Percentiles rank a stretch among this genome's conserved stretches.
Conservation (phyloP, 2,113 vertebrate species). For the Hypocryptadius cinnamomeus region DNA sequence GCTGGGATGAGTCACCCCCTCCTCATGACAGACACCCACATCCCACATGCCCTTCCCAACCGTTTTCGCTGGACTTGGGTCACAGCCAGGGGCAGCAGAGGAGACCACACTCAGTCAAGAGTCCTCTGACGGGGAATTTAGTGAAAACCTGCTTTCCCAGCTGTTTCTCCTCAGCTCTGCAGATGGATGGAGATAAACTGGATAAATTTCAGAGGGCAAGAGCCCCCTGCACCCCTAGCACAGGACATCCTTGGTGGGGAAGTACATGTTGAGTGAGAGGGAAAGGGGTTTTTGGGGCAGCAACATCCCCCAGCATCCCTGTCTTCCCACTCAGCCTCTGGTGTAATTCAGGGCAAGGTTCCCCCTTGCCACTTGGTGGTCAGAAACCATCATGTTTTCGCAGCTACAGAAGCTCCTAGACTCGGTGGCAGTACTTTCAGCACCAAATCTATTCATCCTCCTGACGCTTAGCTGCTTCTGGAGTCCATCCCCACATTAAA, state of each 20-base stretch:
- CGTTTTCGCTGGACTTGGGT: not conserved
- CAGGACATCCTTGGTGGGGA: fast-evolving
- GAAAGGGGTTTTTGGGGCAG: not conserved
- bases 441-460: not conserved
- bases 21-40: not conserved
- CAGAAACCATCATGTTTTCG: not conserved
- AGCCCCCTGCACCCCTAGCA: not conserved
- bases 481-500: not conserved
- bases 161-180: not conserved
- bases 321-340: not conserved
- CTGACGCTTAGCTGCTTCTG: not conserved
- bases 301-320: not conserved
- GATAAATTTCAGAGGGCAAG: not conserved
- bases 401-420: not conserved
- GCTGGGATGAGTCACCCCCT: not conserved
- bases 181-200: not conserved
- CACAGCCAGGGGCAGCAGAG: not conserved
- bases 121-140: not conserved
- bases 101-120: not conserved
- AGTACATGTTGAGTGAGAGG: fast-evolving
- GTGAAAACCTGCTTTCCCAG: not conserved
- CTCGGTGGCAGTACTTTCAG: not conserved
- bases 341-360: not conserved
- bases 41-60: not conserved
- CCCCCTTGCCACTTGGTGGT: not conserved